Percentiles rank a stretch among this genome's conserved stretches.
Evolutionary conservation across 2,888 invertebrate genomes (phyloP).

Genomic region (Acheta domesticus): DNA sequence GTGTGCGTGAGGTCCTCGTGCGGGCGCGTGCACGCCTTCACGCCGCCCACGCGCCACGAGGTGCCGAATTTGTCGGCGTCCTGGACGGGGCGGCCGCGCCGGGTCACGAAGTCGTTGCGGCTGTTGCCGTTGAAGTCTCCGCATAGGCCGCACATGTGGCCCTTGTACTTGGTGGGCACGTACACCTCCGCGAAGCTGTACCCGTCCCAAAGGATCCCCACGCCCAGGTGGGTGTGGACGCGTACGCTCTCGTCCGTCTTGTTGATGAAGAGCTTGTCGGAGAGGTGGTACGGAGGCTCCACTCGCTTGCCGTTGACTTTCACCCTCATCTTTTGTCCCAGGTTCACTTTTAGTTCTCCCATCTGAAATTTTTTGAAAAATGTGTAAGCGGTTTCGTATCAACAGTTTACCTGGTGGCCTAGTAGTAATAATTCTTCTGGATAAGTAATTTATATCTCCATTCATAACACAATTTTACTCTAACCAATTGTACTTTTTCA

Average conservation of each 20-base stretch:
- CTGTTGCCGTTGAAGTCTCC: constrained; percentile 89
- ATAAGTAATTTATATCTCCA: too few species aligned
- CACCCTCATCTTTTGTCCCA: constrained; percentile 80
- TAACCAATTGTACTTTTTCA: too few species aligned
- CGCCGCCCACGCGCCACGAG: constrained; percentile 87
- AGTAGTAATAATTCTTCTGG: too few species aligned
- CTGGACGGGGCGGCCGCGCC: constrained; percentile 59
- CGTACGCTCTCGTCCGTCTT: constrained; percentile 65
- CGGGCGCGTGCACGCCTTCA: constrained; percentile 63
- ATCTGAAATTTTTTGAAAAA: constrained; percentile 45
- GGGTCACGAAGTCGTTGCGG: constrained; percentile 76
- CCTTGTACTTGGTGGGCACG: constrained; percentile 71
- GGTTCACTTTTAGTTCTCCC: constrained; percentile 70
- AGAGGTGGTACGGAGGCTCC: constrained; percentile 62
- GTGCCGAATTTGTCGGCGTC: constrained; percentile 73
- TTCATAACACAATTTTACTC: too few species aligned
- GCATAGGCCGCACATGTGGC: constrained; percentile 83
- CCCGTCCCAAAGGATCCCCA: constrained; percentile 89
- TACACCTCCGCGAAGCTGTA: constrained; percentile 83
- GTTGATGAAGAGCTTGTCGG: constrained; percentile 46
- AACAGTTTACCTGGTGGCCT: too few species aligned
- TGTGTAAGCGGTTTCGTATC: too few species aligned
- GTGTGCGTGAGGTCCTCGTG: constrained; percentile 49
- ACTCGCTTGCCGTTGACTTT: constrained; percentile 80
- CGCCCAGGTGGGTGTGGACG: constrained; percentile 67